phyloP scores from a whole-genome alignment of 2,113 vertebrate genomes.

The Chamaetylas fuelleborni region DNA sequence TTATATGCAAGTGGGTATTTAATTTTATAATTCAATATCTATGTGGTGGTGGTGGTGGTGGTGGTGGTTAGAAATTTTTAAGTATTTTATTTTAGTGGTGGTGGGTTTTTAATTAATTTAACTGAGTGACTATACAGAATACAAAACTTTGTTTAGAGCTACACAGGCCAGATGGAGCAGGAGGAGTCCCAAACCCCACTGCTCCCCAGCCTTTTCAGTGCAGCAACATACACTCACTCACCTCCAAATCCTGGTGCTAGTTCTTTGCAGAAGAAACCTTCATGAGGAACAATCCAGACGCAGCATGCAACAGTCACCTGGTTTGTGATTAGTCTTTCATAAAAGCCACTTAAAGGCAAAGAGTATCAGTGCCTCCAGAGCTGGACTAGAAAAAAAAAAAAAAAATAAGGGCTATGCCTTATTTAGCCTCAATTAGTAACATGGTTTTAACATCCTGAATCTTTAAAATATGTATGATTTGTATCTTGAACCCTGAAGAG shows the following conservation, averaged over 20 bases:
- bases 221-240: not conserved
- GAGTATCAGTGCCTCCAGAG: not conserved
- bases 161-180: not conserved
- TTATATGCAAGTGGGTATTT: not conserved
- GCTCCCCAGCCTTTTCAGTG: not conserved
- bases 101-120: not conserved
- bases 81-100: not conserved
- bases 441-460: not conserved
- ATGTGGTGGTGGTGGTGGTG: not conserved
- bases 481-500: not conserved
- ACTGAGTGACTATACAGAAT: not conserved
- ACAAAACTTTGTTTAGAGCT: not conserved
- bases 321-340: not conserved
- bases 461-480: not conserved
- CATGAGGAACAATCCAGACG: not conserved
- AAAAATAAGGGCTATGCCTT: not conserved
- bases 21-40: not conserved
- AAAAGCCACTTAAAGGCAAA: not conserved
- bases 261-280: rapidly evolving
- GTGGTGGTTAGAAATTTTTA: not conserved
- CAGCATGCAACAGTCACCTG: not conserved
- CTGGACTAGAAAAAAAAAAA: not conserved
- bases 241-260: not conserved
- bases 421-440: not conserved
- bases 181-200: not conserved